A percentile compares a stretch with the other conserved stretches of the same genome.
phyloP scores from a whole-genome alignment of 2,888 invertebrate species.

The Bellardia pandia region DNA sequence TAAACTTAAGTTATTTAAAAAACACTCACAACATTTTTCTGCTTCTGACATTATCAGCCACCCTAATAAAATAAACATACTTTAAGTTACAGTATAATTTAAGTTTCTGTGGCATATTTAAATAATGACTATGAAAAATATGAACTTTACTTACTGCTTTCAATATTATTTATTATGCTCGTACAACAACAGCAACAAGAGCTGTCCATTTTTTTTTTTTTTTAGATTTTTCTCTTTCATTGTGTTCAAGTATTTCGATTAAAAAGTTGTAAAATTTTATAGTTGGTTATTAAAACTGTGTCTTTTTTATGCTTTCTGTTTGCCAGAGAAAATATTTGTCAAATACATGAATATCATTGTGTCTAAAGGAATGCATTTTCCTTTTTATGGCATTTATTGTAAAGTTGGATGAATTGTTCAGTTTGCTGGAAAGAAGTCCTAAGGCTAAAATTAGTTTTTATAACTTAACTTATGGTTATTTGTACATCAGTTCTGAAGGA shows the following conservation, averaged over 20 bases:
- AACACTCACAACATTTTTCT: too few species aligned
- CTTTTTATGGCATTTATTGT: too few species aligned
- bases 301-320: not conserved
- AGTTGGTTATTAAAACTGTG: conserved; percentile 5
- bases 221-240: not conserved
- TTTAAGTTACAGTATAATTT: conserved; percentile 6
- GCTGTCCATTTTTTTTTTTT: conserved; percentile 10
- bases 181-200: not conserved
- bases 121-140: conserved; percentile 16
- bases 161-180: conserved; percentile 2
- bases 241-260: conserved; percentile 31
- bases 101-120: conserved; percentile 24
- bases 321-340: not conserved
- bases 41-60: too few species aligned
- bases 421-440: too few species aligned
- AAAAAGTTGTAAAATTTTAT: conserved; percentile 46
- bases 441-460: too few species aligned
- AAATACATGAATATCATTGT: not conserved
- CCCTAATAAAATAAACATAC: too few species aligned
- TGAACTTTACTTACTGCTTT: not conserved
- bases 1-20: too few species aligned
- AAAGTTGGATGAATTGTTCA: too few species aligned
- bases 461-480: too few species aligned
- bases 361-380: not conserved
- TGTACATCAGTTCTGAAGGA: too few species aligned